Percentiles rank a stretch among this genome's conserved stretches.
Conservation (phyloP, 2,888 invertebrate species). For the Pristionchus entomophagus region DNA sequence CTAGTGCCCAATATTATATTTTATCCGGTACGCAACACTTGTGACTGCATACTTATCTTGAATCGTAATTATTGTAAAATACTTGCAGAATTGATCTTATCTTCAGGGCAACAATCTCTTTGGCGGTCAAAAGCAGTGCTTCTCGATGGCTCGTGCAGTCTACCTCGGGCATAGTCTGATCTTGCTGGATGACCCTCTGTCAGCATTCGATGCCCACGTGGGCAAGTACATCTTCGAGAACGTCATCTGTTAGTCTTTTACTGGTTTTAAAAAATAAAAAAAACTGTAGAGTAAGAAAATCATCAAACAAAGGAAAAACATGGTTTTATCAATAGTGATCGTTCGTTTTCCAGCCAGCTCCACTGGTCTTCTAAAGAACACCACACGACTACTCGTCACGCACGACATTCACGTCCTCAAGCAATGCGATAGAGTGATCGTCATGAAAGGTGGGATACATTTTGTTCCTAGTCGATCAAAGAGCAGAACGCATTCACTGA, state of each 20-base stretch:
- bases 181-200: conserved; percentile 93
- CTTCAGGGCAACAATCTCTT: conserved; percentile 73
- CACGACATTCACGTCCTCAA: conserved; percentile 94
- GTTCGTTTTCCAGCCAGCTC: conserved; percentile 63
- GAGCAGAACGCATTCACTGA: conserved; percentile 83
- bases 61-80: too few species aligned
- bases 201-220: conserved; percentile 96
- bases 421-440: conserved; percentile 91
- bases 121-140: conserved; percentile 81
- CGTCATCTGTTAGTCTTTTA: conserved; percentile 83
- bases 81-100: too few species aligned
- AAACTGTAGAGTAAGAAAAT: too few species aligned
- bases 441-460: conserved; percentile 82
- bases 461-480: too few species aligned
- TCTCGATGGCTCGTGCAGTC: conserved; percentile 91
- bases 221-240: conserved; percentile 97
- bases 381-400: conserved; percentile 92
- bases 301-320: background rate
- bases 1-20: too few species aligned
- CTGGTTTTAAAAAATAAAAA: background rate
- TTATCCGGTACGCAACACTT: too few species aligned
- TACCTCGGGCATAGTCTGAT: conserved; percentile 91
- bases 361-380: conserved; percentile 67
- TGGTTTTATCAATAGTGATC: background rate
- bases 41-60: too few species aligned